These are phyloP conservation scores for Borostomias antarcticus DNA, from an alignment of 2,797 vertebrate species.

Conservation along the genomic window DNA sequence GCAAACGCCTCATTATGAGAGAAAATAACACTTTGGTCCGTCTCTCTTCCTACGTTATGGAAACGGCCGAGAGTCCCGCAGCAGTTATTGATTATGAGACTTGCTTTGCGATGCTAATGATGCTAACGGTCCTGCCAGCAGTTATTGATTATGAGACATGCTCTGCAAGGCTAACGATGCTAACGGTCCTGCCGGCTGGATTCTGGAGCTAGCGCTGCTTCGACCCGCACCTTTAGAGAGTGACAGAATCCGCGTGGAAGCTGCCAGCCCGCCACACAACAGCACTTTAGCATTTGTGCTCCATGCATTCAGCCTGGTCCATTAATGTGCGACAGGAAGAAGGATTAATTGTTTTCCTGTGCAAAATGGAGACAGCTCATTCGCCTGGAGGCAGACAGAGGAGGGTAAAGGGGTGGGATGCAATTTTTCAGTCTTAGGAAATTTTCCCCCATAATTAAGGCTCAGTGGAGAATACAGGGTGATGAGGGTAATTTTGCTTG, in stretches of 20 bases:
- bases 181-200: neutral
- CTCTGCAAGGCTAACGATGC: no score
- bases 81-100: neutral
- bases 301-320: slow-evolving; percentile 44
- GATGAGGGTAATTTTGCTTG: slow-evolving; percentile 62
- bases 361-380: neutral
- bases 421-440: slow-evolving; percentile 62
- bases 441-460: slow-evolving; percentile 54
- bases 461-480: slow-evolving; percentile 42
- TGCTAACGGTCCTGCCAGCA: no score
- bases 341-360: slow-evolving; percentile 41
- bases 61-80: neutral
- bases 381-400: slow-evolving; percentile 37
- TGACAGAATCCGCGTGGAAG: no score
- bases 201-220: no score
- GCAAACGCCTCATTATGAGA: neutral
- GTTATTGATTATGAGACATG: no score
- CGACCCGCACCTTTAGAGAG: no score
- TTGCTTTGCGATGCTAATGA: no score
- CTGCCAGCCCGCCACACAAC: no score
- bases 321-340: slow-evolving; percentile 56
- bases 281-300: slow-evolving; percentile 26
- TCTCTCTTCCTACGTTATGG: neutral
- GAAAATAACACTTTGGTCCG: neutral
- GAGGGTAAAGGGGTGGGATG: slow-evolving; percentile 23